phyloP scores from a whole-genome alignment of 2,888 invertebrate species.

The Coleophora flavipennella region DNA sequence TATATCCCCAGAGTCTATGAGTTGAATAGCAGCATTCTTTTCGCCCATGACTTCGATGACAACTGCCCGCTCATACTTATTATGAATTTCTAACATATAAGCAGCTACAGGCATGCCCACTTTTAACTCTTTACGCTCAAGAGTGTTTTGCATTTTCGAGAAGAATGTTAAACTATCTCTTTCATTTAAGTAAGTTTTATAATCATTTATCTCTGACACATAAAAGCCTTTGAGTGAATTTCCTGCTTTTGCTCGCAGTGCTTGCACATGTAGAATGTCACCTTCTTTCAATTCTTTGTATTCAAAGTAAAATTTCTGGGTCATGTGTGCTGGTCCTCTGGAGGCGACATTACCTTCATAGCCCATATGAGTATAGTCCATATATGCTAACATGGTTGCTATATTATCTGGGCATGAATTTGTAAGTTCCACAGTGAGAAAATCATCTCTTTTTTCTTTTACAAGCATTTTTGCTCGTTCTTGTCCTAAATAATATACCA shows the following conservation, averaged over 20 bases:
- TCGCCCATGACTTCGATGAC: not conserved
- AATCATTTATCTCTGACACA: conserved; percentile 1
- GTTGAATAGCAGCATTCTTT: not conserved
- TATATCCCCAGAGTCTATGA: conserved; percentile 2
- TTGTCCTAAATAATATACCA: conserved; percentile 21
- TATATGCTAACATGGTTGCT: conserved; percentile 22
- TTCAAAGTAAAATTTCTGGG: not conserved
- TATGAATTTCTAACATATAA: not conserved
- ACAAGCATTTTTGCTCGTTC: conserved; percentile 21
- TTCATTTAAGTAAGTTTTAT: conserved; percentile 1
- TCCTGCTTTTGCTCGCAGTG: not conserved
- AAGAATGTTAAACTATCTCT: conserved; percentile 1
- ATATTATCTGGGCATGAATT: conserved; percentile 27
- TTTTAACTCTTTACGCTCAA: not conserved
- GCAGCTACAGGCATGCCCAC: not conserved
- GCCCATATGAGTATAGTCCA: conserved; percentile 18
- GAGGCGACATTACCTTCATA: not conserved
- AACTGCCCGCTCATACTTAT: conserved; percentile 2
- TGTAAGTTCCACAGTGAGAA: conserved; percentile 19
- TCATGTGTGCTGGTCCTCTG: not conserved
- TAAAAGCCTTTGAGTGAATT: not conserved
- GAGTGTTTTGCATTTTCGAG: not conserved
- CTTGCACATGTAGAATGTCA: not conserved
- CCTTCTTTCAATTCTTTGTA: conserved; percentile 1
- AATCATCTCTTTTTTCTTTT: conserved; percentile 13